A percentile compares a stretch with the other conserved stretches of the same genome.
Conservation (phyloP, 2,113 vertebrate species). For the Phalacrocorax brasilianus region DNA sequence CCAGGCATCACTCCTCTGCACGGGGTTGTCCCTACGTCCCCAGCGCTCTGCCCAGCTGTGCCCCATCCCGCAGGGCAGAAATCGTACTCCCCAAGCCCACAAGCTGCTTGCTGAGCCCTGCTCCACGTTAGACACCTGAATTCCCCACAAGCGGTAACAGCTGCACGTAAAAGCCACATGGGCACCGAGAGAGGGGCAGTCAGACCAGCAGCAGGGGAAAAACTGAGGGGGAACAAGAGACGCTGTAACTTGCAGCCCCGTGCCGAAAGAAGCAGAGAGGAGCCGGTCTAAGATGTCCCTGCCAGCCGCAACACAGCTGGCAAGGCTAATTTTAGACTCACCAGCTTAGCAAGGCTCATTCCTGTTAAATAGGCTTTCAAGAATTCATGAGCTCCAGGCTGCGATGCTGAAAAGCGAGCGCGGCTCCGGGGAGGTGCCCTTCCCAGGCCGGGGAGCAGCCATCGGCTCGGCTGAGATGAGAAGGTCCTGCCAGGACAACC, state of each 20-base stretch:
- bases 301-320: not conserved
- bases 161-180: not conserved
- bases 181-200: not conserved
- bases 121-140: rapidly evolving
- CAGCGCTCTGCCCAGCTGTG: rapidly evolving
- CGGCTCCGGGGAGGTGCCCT: not conserved
- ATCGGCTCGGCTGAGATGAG: not conserved
- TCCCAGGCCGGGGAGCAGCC: not conserved
- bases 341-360: not conserved
- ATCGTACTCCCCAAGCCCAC: not conserved
- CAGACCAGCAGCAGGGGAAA: not conserved
- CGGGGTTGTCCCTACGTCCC: rapidly evolving
- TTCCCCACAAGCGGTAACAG: not conserved
- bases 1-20: not conserved
- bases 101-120: not conserved
- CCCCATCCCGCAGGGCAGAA: not conserved
- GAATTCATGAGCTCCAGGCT: not conserved
- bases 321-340: not conserved
- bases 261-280: not conserved
- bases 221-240: not conserved
- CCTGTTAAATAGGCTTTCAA: not conserved
- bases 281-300: not conserved
- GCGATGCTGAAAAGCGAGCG: not conserved
- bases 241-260: not conserved
- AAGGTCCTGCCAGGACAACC: not conserved